phyloP scores from a whole-genome alignment of 2,797 vertebrate genomes.

The Lycodopsis pacificus region DNA sequence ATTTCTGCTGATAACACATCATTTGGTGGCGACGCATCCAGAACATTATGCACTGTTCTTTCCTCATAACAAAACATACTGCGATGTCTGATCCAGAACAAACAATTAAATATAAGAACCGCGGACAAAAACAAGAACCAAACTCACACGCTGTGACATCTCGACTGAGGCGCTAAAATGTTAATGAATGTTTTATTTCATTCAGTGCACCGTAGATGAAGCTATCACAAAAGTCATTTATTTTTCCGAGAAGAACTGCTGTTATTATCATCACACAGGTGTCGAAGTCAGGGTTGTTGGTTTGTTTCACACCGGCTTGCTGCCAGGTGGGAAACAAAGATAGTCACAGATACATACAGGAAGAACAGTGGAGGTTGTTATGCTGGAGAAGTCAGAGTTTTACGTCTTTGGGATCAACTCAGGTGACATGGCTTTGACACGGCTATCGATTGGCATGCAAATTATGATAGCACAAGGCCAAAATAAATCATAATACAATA shows the following conservation, averaged over 20 bases:
- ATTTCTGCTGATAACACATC: not conserved
- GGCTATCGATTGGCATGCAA: not conserved
- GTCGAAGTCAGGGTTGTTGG: not conserved
- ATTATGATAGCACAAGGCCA: not conserved
- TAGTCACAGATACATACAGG: not conserved
- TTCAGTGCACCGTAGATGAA: constrained; percentile 32
- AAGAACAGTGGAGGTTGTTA: not conserved
- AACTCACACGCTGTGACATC: constrained; percentile 3
- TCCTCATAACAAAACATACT: not conserved
- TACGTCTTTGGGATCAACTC: not conserved
- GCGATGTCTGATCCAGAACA: constrained; percentile 10
- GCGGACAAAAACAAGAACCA: not conserved
- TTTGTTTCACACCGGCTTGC: not conserved
- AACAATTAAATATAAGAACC: constrained; percentile 4
- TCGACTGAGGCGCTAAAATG: not conserved
- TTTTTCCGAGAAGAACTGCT: not conserved
- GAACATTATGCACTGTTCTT: not conserved
- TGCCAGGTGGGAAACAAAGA: constrained; percentile 4
- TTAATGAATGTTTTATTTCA: constrained; percentile 33
- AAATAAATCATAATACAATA: not conserved
- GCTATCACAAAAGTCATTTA: constrained; percentile 40
- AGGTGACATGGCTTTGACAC: not conserved
- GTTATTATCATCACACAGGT: constrained; percentile 7
- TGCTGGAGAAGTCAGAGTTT: not conserved
- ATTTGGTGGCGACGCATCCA: not conserved